Base-by-base conservation (phyloP, 1,140 invertebrate species). In the Halictus rubicundus region DNA sequence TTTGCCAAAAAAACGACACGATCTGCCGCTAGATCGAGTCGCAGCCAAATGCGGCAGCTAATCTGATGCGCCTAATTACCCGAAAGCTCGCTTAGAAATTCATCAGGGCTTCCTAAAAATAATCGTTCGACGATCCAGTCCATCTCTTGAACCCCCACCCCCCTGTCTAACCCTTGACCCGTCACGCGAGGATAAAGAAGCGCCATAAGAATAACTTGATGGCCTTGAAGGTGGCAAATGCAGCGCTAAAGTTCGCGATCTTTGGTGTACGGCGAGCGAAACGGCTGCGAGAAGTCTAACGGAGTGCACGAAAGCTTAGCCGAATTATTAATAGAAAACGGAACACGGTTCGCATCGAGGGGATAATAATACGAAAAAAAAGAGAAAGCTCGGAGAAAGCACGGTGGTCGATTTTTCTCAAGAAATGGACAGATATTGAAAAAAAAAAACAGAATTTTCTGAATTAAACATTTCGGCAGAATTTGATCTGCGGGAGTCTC, bases 151-250 rank as follows among this genome's bases (percentile, higher is more conserved):
- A 19, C 49, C 49, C 19, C 6, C 5, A 0, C 4, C 23, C 9
- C 46, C 14, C 9, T 5, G 16, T 10, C 54, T 52, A 25, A 80
- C 46, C 42, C 60, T 23, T 64, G 52, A 70, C 37, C 78, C 25
- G 81, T 65, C 78, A 75, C 70, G 81, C 71, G 60, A 82, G 57
- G 23, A 65, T 65, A 71, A 80, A 70, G 68, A 69, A 73, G n/a
- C 46, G 27, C 42, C 54, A 21, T 23, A 37, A 64, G 70, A 82
- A 82, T 79, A 80, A 69, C 60, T 64, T 49, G 2, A 23, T 14
- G 49, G 54, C 68, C 68, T 72, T 70, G 59, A 1, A 7, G 23
- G 27, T 37, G 42, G 42, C 9, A 37, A 59, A 52, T n/a, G 27
- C 52, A 49, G 27, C 57, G 65, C 4, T 37, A 59, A 54, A 52